These are phyloP conservation scores for Tholera decimalis DNA, from an alignment of 2,888 invertebrate species.

Conservation along the genomic window DNA sequence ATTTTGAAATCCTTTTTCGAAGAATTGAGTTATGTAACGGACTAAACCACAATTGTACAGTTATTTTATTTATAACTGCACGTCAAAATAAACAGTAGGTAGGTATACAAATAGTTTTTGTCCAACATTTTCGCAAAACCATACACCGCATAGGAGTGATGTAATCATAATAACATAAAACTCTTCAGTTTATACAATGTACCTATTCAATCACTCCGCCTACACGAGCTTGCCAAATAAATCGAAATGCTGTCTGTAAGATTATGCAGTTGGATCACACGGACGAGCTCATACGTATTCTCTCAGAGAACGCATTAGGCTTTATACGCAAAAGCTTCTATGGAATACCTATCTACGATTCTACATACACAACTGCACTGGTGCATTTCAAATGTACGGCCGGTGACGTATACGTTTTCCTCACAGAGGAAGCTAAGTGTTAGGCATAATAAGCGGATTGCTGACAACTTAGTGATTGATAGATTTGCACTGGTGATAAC, in stretches of 20 bases:
- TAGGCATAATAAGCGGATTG: slow-evolving; percentile 33
- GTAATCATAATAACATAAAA: neutral
- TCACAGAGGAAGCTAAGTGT: slow-evolving; percentile 35
- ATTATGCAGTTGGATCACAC: slow-evolving; percentile 27
- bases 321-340: slow-evolving; percentile 24
- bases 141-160: neutral
- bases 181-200: slow-evolving; percentile 5
- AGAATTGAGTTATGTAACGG: too few species aligned
- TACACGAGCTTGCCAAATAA: slow-evolving; percentile 23
- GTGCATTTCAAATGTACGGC: slow-evolving; percentile 22
- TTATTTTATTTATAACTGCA: neutral
- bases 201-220: slow-evolving; percentile 4
- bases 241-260: slow-evolving; percentile 5
- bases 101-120: neutral
- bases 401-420: slow-evolving; percentile 4
- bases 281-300: slow-evolving; percentile 29
- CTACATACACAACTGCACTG: slow-evolving; percentile 8
- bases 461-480: slow-evolving; percentile 34
- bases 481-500: slow-evolving; percentile 73
- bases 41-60: too few species aligned
- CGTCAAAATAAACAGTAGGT: too few species aligned
- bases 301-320: slow-evolving; percentile 30
- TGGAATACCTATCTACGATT: slow-evolving; percentile 13
- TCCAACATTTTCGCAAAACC: neutral
- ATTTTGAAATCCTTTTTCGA: too few species aligned